A percentile compares a stretch with the other conserved stretches of the same genome.
Conservation (phyloP, 2,797 vertebrate species). For the Anguilla pacifica region DNA sequence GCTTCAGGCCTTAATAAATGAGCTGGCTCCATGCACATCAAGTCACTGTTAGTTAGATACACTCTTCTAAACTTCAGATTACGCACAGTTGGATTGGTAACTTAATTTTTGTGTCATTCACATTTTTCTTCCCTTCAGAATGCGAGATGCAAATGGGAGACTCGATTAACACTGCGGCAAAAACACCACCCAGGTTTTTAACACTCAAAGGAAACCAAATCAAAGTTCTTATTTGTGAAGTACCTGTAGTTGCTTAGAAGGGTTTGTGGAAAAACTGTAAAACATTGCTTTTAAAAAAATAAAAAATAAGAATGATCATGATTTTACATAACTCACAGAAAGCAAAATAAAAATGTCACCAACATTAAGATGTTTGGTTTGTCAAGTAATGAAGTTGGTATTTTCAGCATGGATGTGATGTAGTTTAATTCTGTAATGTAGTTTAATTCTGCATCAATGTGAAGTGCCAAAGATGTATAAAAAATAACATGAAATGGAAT, state of each 20-base stretch:
- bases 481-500: conserved; percentile 77
- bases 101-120: conserved; percentile 43
- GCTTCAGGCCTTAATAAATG: conserved; percentile 35
- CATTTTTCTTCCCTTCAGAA: conserved; percentile 20
- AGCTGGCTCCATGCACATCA: conserved; percentile 47
- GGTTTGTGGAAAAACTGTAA: neutral
- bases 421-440: conserved; percentile 53
- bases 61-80: conserved; percentile 41
- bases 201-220: conserved; percentile 55
- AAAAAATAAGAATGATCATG: neutral
- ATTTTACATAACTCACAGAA: neutral
- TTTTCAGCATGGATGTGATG: conserved; percentile 46
- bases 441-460: conserved; percentile 57
- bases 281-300: neutral
- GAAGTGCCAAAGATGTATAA: conserved; percentile 70
- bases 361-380: neutral
- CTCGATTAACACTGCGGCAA: conserved; percentile 53
- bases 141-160: conserved; percentile 43
- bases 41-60: conserved; percentile 43
- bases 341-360: neutral
- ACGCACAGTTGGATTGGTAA: conserved; percentile 25
- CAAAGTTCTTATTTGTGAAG: neutral
- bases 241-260: neutral
- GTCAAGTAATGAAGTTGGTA: neutral
- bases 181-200: conserved; percentile 50